These are phyloP conservation scores for Tadarida brasiliensis DNA, from an alignment of 2,797 vertebrate species.

Conservation along the genomic window DNA sequence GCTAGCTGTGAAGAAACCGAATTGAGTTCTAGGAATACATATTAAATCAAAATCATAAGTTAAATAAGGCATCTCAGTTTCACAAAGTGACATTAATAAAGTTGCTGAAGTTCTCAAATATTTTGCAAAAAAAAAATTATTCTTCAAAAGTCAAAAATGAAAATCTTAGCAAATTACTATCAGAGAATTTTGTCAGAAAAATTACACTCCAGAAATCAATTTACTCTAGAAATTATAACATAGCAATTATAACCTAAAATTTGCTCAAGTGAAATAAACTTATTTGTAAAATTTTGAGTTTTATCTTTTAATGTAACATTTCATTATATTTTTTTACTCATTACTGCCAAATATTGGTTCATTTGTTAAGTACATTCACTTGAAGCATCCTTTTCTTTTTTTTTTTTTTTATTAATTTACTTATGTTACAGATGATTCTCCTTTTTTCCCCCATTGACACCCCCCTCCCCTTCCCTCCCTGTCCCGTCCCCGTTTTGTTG, in stretches of 20 bases:
- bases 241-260: not conserved
- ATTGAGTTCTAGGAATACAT: not conserved
- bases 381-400: not conserved
- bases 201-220: not conserved
- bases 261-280: not conserved
- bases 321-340: not conserved
- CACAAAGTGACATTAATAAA: constrained; percentile 5
- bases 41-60: not conserved
- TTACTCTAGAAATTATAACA: not conserved
- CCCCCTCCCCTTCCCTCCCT: too few species aligned
- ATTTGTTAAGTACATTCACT: not conserved
- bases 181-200: not conserved
- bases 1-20: not conserved
- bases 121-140: not conserved
- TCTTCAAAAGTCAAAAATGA: not conserved
- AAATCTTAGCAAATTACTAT: not conserved
- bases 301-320: not conserved
- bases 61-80: not conserved
- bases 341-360: not conserved
- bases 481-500: too few species aligned
- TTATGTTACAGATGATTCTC: too few species aligned
- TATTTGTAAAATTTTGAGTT: not conserved
- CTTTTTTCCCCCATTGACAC: too few species aligned
- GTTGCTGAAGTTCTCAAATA: not conserved
- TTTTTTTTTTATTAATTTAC: too few species aligned